These are phyloP conservation scores for Argyresthia goedartella DNA, from an alignment of 2,888 invertebrate species.

Conservation along the genomic window DNA sequence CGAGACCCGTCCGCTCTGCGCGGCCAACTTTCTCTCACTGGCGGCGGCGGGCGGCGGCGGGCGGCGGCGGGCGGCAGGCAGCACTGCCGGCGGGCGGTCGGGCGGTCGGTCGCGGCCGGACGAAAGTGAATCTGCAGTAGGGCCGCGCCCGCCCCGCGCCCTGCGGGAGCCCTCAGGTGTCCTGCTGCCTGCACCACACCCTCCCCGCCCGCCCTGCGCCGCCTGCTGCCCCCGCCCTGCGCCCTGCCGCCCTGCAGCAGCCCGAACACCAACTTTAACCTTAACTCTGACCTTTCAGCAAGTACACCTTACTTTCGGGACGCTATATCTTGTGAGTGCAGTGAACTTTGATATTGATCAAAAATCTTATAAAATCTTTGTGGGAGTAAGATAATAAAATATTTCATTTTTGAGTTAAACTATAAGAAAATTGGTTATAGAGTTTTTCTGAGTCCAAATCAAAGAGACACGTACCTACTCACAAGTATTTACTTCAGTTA, in stretches of 20 bases:
- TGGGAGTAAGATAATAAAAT: too few relatives aligned
- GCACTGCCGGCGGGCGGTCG: too few relatives aligned
- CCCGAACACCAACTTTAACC: slow-evolving; percentile 61
- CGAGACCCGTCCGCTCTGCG: slow-evolving; percentile 67
- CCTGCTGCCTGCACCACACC: too few relatives aligned
- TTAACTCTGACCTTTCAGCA: slow-evolving; percentile 62
- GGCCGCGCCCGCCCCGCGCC: slow-evolving; percentile 31
- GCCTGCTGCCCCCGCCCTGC: too few relatives aligned
- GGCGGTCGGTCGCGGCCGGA: slow-evolving; percentile 47
- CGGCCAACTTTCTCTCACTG: slow-evolving; percentile 71
- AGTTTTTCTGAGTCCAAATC: too few relatives aligned
- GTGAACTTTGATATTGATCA: slow-evolving; percentile 1
- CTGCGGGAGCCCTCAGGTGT: slow-evolving; percentile 24
- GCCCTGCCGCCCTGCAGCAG: slow-evolving; percentile 32
- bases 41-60: too few relatives aligned
- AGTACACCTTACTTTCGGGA: slow-evolving; percentile 51
- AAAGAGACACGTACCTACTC: too few relatives aligned
- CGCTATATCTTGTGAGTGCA: slow-evolving; percentile 7
- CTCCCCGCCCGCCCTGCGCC: slow-evolving; percentile 24
- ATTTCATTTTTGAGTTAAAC: too few relatives aligned
- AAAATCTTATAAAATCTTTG: neutral
- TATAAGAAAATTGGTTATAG: too few relatives aligned
- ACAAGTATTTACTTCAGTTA: too few relatives aligned
- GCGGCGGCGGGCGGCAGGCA: slow-evolving; percentile 31
- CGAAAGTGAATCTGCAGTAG: slow-evolving; percentile 70